A percentile compares a stretch with the other conserved stretches of the same genome.
Conservation (phyloP, 2,888 invertebrate species). For the Rhodophaea formosa region DNA sequence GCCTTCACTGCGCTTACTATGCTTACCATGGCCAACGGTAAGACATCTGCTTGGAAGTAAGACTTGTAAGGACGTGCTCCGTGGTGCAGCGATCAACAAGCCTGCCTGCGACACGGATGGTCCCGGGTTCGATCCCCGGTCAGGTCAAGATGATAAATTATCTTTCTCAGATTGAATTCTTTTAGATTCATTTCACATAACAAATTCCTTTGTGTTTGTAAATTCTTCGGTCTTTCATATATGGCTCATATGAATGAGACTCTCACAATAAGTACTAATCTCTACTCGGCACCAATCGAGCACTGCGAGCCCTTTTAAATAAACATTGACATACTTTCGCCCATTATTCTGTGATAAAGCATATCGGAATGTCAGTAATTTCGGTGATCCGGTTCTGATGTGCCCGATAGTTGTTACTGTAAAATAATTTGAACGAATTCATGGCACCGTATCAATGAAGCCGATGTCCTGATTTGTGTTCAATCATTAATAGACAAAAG, state of each 20-base stretch:
- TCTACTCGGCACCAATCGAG: background rate
- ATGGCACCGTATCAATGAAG: constrained; percentile 15
- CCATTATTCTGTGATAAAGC: constrained; percentile 6
- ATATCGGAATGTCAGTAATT: constrained; percentile 17
- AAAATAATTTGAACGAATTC: constrained; percentile 6
- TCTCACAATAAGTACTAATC: too few relatives aligned
- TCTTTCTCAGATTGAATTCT: too few relatives aligned
- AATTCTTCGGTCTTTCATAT: too few relatives aligned
- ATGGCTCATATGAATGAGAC: too few relatives aligned
- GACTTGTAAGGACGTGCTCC: background rate
- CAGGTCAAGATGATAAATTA: too few relatives aligned
- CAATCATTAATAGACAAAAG: background rate
- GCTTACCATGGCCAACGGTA: constrained; percentile 91
- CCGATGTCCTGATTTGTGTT: background rate
- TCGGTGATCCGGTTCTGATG: constrained; percentile 13
- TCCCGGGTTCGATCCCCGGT: too few relatives aligned
- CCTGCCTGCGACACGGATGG: too few relatives aligned
- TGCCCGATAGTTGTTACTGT: constrained; percentile 12
- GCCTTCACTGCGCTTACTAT: constrained; percentile 92
- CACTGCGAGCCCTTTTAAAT: background rate
- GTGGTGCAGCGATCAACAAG: too few relatives aligned
- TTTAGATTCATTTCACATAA: too few relatives aligned
- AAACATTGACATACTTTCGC: constrained; percentile 18
- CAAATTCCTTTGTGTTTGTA: too few relatives aligned
- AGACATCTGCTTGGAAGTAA: too few relatives aligned